phyloP scores from a whole-genome alignment of 2,113 vertebrate genomes.

The Hoplias malabaricus region DNA sequence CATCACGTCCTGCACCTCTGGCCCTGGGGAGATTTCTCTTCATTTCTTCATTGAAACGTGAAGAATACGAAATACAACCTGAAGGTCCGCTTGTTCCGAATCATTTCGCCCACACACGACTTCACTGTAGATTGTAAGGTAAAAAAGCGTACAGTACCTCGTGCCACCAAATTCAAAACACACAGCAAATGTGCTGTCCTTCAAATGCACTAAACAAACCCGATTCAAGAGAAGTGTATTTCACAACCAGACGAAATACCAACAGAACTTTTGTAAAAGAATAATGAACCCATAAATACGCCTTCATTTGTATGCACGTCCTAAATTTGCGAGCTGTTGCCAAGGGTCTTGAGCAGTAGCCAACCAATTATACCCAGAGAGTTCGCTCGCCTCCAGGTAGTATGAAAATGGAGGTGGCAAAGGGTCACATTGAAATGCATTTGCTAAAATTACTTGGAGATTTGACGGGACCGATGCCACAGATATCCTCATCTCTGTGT shows the following conservation, averaged over 20 bases:
- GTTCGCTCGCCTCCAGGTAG: slow-evolving; percentile 53
- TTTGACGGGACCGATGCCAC: slow-evolving; percentile 44
- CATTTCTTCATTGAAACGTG: neutral
- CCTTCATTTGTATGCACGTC: slow-evolving; percentile 62
- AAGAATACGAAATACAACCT: neutral
- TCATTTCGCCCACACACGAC: neutral
- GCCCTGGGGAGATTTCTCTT: neutral
- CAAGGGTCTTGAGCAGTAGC: slow-evolving; percentile 53
- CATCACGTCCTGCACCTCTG: neutral
- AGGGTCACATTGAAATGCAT: slow-evolving; percentile 58
- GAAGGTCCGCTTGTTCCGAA: neutral
- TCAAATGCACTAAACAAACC: slow-evolving; percentile 14
- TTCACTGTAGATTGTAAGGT: neutral
- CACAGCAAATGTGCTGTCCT: neutral
- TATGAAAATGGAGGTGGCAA: slow-evolving; percentile 67
- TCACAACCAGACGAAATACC: slow-evolving; percentile 42
- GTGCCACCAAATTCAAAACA: neutral
- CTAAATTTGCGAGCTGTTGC: slow-evolving; percentile 64
- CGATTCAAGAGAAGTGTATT: slow-evolving; percentile 52
- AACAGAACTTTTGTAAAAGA: slow-evolving; percentile 47
- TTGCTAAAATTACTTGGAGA: slow-evolving; percentile 55
- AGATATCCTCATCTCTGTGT: neutral
- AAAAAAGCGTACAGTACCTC: too few species aligned
- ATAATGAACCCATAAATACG: slow-evolving; percentile 61
- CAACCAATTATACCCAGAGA: slow-evolving; percentile 56